These are phyloP conservation scores for Drosophila ercepeae DNA, from an alignment of 1,140 invertebrate species.

Conservation along the genomic window DNA sequence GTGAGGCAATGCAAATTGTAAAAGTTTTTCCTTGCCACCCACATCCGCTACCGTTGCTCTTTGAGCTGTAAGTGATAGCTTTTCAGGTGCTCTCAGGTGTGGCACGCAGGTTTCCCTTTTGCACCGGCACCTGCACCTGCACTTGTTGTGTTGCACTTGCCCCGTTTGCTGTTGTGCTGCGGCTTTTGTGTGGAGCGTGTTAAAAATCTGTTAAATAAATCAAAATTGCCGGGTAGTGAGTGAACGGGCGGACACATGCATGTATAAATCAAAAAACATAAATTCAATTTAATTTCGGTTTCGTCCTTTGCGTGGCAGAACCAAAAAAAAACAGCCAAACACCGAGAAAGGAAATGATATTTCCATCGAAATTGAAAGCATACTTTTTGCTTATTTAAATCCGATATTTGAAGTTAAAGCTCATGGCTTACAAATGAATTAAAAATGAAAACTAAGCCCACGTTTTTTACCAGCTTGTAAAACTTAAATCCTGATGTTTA, in stretches of 20 bases:
- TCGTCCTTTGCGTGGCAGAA: conserved; percentile 1
- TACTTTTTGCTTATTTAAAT: no score
- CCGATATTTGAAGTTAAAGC: background rate
- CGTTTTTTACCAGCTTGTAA: background rate
- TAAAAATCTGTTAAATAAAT: conserved; percentile 63
- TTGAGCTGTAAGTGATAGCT: conserved; percentile 79
- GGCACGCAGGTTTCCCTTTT: conserved; percentile 33
- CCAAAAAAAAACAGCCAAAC: background rate
- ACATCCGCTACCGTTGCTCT: conserved; percentile 42
- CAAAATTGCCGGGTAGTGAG: conserved; percentile 43
- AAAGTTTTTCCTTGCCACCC: conserved; percentile 38
- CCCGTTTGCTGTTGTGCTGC: conserved; percentile 10
- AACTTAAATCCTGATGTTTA: background rate
- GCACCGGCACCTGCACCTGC: conserved; percentile 25
- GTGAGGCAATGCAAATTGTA: conserved; percentile 56
- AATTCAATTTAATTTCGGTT: conserved; percentile 40
- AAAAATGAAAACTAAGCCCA: background rate
- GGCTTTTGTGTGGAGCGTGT: conserved; percentile 30
- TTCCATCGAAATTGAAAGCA: background rate
- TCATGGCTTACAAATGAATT: background rate
- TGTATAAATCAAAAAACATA: conserved; percentile 48
- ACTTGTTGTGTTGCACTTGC: conserved; percentile 8
- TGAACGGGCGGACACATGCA: conserved; percentile 11
- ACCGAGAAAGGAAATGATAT: background rate
- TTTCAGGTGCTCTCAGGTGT: conserved; percentile 63